Percentiles rank a stretch among this genome's conserved stretches.
Evolutionary conservation across 1,140 invertebrate genomes (phyloP).

Genomic region (Penaeus chinensis): DNA sequence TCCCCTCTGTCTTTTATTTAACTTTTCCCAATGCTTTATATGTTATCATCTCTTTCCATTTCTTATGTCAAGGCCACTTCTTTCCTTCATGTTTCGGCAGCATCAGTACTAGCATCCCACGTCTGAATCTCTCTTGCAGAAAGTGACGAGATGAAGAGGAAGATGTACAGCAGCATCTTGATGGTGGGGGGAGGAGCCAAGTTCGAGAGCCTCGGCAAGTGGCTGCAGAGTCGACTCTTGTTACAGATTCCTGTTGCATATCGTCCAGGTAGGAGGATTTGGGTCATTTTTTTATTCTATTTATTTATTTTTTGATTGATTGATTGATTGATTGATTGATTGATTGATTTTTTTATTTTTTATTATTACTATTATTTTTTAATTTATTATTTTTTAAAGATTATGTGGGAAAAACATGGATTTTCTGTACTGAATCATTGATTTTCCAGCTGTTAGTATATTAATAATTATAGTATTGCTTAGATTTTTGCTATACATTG

Average conservation of each 20-base stretch:
- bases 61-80: not conserved
- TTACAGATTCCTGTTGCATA: slow-evolving; percentile 85
- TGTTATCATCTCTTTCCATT: no score
- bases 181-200: slow-evolving; percentile 92
- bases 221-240: slow-evolving; percentile 88
- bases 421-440: no score
- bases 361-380: no score
- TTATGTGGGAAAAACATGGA: no score
- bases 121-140: slow-evolving; percentile 64
- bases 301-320: no score
- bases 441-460: no score
- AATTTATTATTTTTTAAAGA: no score
- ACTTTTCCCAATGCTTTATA: not conserved
- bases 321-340: no score
- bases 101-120: slow-evolving; percentile 69
- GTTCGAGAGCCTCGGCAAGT: slow-evolving; percentile 85
- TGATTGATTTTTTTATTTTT: no score
- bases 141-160: slow-evolving; percentile 87
- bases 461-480: no score
- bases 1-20: not conserved
- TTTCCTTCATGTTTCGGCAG: not conserved
- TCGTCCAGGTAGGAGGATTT: slow-evolving; percentile 72
- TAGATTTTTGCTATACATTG: no score
- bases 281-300: no score
- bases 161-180: slow-evolving; percentile 94